Evolutionary conservation across 2,113 vertebrate species (phyloP).

Genomic region (Muntiacus muntjak): DNA sequence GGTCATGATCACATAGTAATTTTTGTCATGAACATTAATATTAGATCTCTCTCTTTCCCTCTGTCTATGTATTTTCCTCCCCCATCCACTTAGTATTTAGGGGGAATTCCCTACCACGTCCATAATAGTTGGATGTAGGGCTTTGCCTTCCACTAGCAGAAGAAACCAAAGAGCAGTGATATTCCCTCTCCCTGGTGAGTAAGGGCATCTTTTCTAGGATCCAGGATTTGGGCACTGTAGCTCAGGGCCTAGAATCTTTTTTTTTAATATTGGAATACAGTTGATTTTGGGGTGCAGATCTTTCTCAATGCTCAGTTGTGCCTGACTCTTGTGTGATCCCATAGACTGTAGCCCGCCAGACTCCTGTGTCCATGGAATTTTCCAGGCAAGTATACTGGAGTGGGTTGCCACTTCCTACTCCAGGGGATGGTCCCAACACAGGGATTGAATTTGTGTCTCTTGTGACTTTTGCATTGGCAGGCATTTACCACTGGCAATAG

Average conservation of each 20-base stretch:
- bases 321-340: not conserved
- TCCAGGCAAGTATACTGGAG: not conserved
- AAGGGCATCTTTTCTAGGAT: not conserved
- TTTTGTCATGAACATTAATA: not conserved
- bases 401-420: not conserved
- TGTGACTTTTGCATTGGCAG: not conserved
- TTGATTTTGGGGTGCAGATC: not conserved
- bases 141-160: not conserved
- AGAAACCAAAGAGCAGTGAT: not conserved
- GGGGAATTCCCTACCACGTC: not conserved
- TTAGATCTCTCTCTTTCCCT: not conserved
- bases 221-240: not conserved
- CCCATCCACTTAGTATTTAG: not conserved
- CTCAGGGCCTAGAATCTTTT: not conserved
- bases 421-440: not conserved
- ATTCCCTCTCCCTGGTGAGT: not conserved
- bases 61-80: not conserved
- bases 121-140: not conserved
- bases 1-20: not conserved
- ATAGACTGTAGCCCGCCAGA: not conserved
- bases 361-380: not conserved
- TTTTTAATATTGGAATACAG: not conserved
- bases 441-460: not conserved
- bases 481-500: not conserved
- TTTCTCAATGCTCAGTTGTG: not conserved